phyloP scores from a whole-genome alignment of 2,888 invertebrate genomes.

The Gymnoscelis rufifasciata region DNA sequence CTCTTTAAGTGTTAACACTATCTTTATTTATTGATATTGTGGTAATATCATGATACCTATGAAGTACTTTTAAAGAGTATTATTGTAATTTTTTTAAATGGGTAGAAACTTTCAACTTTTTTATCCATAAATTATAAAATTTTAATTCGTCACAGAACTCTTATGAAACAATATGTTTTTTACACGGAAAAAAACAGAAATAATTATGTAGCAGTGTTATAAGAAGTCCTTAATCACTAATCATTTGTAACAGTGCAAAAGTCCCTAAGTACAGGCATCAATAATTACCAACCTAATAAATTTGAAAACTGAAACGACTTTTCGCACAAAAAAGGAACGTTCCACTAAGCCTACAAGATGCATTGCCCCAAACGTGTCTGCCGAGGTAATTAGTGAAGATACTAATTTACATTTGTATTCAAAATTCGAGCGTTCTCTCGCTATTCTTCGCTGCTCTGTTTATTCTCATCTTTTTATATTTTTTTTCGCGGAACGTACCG shows the following conservation, averaged over 20 bases:
- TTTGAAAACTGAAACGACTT: slow-evolving; percentile 66
- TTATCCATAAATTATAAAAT: too few relatives aligned
- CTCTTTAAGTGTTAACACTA: too few relatives aligned
- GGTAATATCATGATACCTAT: too few relatives aligned
- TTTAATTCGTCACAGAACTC: too few relatives aligned
- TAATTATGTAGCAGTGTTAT: too few relatives aligned
- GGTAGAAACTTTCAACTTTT: too few relatives aligned
- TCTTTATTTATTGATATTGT: too few relatives aligned
- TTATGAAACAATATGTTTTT: too few relatives aligned
- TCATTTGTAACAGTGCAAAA: slow-evolving; percentile 4
- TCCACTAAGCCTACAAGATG: slow-evolving; percentile 73
- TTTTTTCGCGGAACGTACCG: slow-evolving; percentile 70
- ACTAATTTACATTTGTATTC: slow-evolving; percentile 81
- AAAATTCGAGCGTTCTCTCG: slow-evolving; percentile 78
- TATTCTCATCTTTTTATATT: slow-evolving; percentile 64
- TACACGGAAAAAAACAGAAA: too few relatives aligned
- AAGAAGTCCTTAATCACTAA: slow-evolving; percentile 3
- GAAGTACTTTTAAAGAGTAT: too few relatives aligned
- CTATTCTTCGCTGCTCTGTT: slow-evolving; percentile 75
- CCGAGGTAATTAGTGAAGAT: slow-evolving; percentile 77
- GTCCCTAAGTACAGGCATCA: slow-evolving; percentile 34
- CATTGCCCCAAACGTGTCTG: slow-evolving; percentile 74
- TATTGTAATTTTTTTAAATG: too few relatives aligned
- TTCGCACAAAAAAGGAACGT: slow-evolving; percentile 65
- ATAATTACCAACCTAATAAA: slow-evolving; percentile 55